Conservation (phyloP, 2,888 invertebrate genomes). For the Hirtodrosophila confusa region DNA sequence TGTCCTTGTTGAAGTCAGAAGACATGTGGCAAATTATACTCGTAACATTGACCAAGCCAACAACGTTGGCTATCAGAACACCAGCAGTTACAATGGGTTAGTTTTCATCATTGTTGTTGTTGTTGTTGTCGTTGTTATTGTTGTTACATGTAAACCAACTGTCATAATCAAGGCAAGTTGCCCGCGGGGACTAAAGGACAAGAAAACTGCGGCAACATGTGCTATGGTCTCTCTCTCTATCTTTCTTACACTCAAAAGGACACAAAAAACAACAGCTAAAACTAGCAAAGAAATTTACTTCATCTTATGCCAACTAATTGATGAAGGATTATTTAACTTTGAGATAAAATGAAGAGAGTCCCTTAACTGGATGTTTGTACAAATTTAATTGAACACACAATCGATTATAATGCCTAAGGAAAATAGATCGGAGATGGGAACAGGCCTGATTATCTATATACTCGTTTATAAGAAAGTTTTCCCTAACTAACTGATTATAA, state of each 20-base stretch:
- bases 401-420: too few species aligned
- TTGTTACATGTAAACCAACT: conserved; percentile 64
- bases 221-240: conserved; percentile 36
- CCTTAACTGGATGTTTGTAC: too few species aligned
- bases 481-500: too few species aligned
- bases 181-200: conserved; percentile 58
- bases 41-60: conserved; percentile 63
- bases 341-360: too few species aligned
- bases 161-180: conserved; percentile 75
- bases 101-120: conserved; percentile 23
- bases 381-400: too few species aligned
- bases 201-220: conserved; percentile 55
- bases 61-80: conserved; percentile 4
- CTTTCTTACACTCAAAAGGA: conserved; percentile 14
- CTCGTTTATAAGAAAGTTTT: too few species aligned
- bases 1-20: conserved; percentile 56
- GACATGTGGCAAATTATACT: conserved; percentile 60
- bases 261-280: background rate
- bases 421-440: too few species aligned
- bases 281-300: conserved; percentile 16
- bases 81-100: conserved; percentile 48
- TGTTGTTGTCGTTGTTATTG: conserved; percentile 33
- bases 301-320: conserved; percentile 11
- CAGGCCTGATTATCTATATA: too few species aligned
- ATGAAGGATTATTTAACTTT: conserved; percentile 16